A percentile compares a stretch with the other conserved stretches of the same genome.
Evolutionary conservation across 2,113 vertebrate species (phyloP).

Genomic region (Ceyx cyanopectus): DNA sequence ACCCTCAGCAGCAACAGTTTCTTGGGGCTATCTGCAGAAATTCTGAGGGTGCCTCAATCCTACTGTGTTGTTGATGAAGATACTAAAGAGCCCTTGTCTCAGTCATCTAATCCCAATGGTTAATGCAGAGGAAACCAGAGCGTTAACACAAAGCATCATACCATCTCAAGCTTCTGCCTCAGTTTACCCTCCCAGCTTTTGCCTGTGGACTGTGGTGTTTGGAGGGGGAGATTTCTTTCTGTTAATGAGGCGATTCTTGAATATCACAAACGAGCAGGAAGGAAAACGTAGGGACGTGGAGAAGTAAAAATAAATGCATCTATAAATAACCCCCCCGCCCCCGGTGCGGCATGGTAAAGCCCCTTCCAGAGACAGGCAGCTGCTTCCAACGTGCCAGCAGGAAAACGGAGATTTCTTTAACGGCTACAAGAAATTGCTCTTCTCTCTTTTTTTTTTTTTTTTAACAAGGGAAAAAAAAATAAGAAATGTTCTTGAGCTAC

Average conservation of each 20-base stretch:
- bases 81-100: not conserved
- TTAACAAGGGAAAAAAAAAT: not conserved
- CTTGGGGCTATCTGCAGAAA: not conserved
- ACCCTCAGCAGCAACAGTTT: no score
- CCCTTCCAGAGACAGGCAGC: slow-evolving; percentile 35
- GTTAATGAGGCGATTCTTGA: slow-evolving; percentile 12
- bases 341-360: not conserved
- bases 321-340: slow-evolving; percentile 51
- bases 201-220: not conserved
- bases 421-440: not conserved
- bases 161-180: not conserved
- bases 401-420: not conserved
- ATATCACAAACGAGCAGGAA: slow-evolving; percentile 39
- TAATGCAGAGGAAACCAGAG: not conserved
- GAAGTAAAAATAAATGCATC: slow-evolving; percentile 29
- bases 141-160: accelerated
- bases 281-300: slow-evolving; percentile 13
- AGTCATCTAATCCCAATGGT: not conserved
- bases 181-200: not conserved
- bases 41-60: not conserved
- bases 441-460: not conserved
- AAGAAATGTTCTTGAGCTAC: not conserved
- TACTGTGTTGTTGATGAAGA: not conserved
- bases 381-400: not conserved
- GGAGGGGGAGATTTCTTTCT: not conserved